Evolutionary conservation across 1,140 invertebrate genomes (phyloP).

Genomic region (Drosophila eugracilis): DNA sequence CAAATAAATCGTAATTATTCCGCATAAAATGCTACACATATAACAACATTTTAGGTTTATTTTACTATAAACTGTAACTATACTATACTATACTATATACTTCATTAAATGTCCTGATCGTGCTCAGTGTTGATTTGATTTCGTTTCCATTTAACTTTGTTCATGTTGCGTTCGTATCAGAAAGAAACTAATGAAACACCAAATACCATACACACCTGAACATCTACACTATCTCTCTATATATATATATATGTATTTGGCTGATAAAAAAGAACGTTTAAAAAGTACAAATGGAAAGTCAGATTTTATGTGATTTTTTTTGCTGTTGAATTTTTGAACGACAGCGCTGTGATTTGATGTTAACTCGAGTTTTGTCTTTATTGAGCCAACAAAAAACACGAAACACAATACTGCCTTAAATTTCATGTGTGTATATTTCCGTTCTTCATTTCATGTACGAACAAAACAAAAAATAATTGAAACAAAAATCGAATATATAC

Average conservation of each 20-base stretch:
- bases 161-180: slow-evolving; percentile 60
- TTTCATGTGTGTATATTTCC: slow-evolving; percentile 75
- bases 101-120: slow-evolving; percentile 77
- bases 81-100: slow-evolving; percentile 44
- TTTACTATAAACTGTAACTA: slow-evolving; percentile 26
- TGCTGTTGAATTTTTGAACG: slow-evolving; percentile 29
- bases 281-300: slow-evolving; percentile 23
- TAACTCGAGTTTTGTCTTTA: slow-evolving; percentile 15
- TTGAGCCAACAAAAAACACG: slow-evolving; percentile 18
- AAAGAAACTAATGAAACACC: slow-evolving; percentile 17
- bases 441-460: slow-evolving; percentile 78
- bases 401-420: slow-evolving; percentile 52
- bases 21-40: slow-evolving; percentile 18
- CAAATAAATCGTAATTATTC: too few species aligned
- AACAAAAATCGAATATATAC: slow-evolving; percentile 51
- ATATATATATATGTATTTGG: slow-evolving; percentile 44
- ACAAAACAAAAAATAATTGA: slow-evolving; percentile 59
- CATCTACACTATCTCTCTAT: slow-evolving; percentile 1
- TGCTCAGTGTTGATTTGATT: slow-evolving; percentile 73
- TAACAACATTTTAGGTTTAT: slow-evolving; percentile 19
- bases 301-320: slow-evolving; percentile 39
- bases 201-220: slow-evolving; percentile 33
- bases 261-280: slow-evolving; percentile 7
- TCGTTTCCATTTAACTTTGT: slow-evolving; percentile 58
- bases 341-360: slow-evolving; percentile 42